Conservation (phyloP, 2,113 vertebrate species). For the Plecotus auritus region DNA sequence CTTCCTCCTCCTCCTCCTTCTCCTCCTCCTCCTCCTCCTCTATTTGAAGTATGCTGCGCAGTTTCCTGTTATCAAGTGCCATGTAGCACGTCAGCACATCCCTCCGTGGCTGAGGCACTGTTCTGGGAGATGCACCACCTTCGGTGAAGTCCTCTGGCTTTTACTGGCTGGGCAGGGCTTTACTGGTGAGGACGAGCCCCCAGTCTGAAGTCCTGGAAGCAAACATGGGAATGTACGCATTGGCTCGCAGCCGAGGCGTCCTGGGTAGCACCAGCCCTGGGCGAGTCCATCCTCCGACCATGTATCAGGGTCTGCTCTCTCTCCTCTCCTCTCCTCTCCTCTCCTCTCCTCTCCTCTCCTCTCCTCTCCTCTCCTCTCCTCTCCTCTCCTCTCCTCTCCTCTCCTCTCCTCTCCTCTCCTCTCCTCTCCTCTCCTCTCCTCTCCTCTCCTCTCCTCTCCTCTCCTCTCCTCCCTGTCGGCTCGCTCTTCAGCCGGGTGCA, state of each 20-base stretch:
- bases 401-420: too few relatives aligned
- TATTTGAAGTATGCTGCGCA: background rate
- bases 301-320: background rate
- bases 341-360: too few relatives aligned
- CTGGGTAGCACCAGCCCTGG: background rate
- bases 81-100: background rate
- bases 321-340: background rate
- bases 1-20: too few relatives aligned
- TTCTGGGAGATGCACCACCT: background rate
- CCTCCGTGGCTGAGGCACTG: background rate
- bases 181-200: background rate
- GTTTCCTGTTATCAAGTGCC: background rate
- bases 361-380: too few relatives aligned
- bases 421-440: too few relatives aligned
- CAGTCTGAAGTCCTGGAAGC: background rate
- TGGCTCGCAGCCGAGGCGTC: background rate
- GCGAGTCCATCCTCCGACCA: rapidly evolving
- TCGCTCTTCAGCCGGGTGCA: background rate
- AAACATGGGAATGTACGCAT: background rate
- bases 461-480: background rate
- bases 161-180: background rate
- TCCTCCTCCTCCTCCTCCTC: background rate
- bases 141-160: background rate
- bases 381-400: too few relatives aligned
- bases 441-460: too few relatives aligned